These are phyloP conservation scores for Furcifer pardalis DNA, from an alignment of 2,797 vertebrate species.

Conservation along the genomic window DNA sequence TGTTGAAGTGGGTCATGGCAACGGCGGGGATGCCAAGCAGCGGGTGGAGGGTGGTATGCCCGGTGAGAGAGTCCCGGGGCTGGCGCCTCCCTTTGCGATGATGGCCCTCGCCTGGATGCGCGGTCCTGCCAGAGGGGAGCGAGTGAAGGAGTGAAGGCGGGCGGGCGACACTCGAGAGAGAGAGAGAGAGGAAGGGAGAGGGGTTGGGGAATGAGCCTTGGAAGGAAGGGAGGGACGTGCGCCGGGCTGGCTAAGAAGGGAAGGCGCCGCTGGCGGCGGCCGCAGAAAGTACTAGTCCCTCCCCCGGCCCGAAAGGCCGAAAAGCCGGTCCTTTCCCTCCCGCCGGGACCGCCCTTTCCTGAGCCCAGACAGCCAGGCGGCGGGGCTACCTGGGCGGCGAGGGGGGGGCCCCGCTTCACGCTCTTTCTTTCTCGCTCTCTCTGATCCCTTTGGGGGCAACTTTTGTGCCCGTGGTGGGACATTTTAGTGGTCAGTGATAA, in stretches of 20 bases:
- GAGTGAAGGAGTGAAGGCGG: background rate
- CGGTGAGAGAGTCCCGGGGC: background rate
- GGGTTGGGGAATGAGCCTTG: background rate
- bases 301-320: conserved; percentile 23
- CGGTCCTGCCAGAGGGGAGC: conserved; percentile 23
- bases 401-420: too few species aligned
- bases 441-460: too few species aligned
- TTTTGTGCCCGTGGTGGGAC: too few species aligned
- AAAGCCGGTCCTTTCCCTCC: background rate
- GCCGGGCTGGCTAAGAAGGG: conserved; percentile 15
- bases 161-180: background rate
- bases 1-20: conserved; percentile 91
- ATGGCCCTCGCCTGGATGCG: conserved; percentile 12
- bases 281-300: conserved; percentile 64
- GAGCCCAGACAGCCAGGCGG: background rate
- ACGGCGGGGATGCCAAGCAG: conserved; percentile 19
- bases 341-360: background rate
- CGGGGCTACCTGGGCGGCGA: background rate
- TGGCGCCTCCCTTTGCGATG: conserved; percentile 8
- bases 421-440: too few species aligned
- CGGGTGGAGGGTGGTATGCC: background rate
- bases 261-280: conserved; percentile 26
- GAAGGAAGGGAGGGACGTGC: background rate
- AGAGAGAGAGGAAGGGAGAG: background rate
- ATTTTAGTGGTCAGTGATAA: too few species aligned